Conservation (phyloP, 2,888 invertebrate genomes). For the Leptopilina syphax region DNA sequence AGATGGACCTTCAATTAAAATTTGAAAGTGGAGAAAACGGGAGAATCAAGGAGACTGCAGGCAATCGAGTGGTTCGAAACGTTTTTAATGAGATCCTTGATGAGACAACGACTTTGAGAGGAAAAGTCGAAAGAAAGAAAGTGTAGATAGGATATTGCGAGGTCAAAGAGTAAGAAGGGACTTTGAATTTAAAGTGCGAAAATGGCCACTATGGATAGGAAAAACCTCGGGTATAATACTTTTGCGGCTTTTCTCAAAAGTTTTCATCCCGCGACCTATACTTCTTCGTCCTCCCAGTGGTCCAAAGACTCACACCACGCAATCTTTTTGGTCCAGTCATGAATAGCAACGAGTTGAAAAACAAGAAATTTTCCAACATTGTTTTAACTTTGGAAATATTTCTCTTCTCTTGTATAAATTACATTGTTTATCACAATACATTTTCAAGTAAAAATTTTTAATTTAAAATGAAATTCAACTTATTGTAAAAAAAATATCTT, state of each 20-base stretch:
- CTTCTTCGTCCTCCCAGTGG: conserved; percentile 7
- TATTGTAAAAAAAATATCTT: too few relatives aligned
- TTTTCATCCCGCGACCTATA: conserved; percentile 43
- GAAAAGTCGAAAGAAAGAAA: conserved; percentile 25
- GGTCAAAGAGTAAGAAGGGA: conserved; percentile 25
- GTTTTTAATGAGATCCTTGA: conserved; percentile 70
- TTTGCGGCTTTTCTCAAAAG: conserved; percentile 60
- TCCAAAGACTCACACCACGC: conserved; percentile 53
- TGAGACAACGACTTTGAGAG: conserved; percentile 58
- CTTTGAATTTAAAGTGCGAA: conserved; percentile 64
- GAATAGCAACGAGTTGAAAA: conserved; percentile 72
- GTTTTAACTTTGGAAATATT: conserved; percentile 16
- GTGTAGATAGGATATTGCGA: conserved; percentile 32
- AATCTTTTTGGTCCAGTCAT: conserved; percentile 68
- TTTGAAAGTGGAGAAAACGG: not conserved
- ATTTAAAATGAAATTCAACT: too few relatives aligned
- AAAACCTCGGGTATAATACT: conserved; percentile 65
- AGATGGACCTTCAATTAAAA: not conserved
- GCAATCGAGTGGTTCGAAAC: conserved; percentile 63
- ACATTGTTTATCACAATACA: not conserved
- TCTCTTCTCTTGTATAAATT: conserved; percentile 1
- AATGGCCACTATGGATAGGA: conserved; percentile 58
- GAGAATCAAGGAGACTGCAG: conserved; percentile 46
- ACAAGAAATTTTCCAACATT: conserved; percentile 63
- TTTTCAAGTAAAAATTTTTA: too few relatives aligned